A percentile compares a stretch with the other conserved stretches of the same genome.
These are phyloP conservation scores for Seladonia tumulorum DNA, from an alignment of 2,888 invertebrate genomes.

Conservation along the genomic window DNA sequence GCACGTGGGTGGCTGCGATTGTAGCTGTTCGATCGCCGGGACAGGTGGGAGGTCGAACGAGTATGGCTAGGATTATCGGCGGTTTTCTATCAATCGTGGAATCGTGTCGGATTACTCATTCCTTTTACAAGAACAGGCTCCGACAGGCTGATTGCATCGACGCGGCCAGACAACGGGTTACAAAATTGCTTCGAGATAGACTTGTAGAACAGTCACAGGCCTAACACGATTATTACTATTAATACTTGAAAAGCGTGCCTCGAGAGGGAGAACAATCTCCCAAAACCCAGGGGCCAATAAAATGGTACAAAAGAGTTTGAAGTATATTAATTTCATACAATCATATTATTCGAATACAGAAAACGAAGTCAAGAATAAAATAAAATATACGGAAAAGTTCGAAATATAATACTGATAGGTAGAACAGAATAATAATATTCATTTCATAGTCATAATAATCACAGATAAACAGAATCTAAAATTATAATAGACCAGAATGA, in stretches of 20 bases:
- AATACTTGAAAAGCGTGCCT: not conserved
- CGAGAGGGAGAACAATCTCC: too few relatives aligned
- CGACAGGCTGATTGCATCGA: not conserved
- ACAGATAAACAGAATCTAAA: too few relatives aligned
- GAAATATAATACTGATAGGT: too few relatives aligned
- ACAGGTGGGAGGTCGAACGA: conserved; percentile 33
- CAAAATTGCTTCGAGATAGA: not conserved
- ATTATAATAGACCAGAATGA: too few relatives aligned
- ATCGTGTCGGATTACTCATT: conserved; percentile 22
- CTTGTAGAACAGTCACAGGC: not conserved
- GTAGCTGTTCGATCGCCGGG: not conserved
- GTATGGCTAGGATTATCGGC: conserved; percentile 4
- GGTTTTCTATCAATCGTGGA: conserved; percentile 3
- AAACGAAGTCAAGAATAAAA: too few relatives aligned
- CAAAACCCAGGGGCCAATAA: too few relatives aligned
- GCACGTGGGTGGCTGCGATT: conserved; percentile 57
- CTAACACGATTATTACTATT: not conserved
- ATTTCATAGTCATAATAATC: too few relatives aligned
- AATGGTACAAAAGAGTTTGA: too few relatives aligned
- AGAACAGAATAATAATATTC: too few relatives aligned
- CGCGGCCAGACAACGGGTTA: not conserved
- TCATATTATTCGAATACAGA: too few relatives aligned
- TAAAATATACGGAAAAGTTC: too few relatives aligned
- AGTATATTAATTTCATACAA: too few relatives aligned
- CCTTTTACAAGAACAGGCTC: conserved; percentile 5